A percentile compares a stretch with the other conserved stretches of the same genome.
Conservation (phyloP, 2,797 vertebrate species). For the Ara ararauna region DNA sequence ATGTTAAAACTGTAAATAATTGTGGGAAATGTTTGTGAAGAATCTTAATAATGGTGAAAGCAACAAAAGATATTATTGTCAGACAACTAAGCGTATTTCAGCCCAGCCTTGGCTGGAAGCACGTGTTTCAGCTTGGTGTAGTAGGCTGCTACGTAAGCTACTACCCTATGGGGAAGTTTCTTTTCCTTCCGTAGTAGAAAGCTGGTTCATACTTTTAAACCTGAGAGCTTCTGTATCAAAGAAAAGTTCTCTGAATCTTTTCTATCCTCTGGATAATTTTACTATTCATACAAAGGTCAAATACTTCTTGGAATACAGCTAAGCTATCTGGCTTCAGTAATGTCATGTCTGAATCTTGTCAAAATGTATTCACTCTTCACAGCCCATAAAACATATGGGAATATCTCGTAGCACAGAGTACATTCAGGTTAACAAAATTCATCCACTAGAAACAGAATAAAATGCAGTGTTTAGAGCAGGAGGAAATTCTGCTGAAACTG, state of each 20-base stretch:
- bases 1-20: neutral
- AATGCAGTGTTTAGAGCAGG: neutral
- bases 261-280: neutral
- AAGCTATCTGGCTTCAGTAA: neutral
- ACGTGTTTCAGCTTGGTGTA: neutral
- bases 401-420: neutral
- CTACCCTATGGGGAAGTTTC: neutral
- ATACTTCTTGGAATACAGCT: neutral
- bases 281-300: neutral
- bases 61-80: neutral
- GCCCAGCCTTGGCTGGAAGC: neutral
- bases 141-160: neutral
- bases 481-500: neutral
- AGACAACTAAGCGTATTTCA: neutral
- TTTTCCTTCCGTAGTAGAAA: neutral
- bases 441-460: neutral
- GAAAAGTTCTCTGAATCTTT: neutral
- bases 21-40: neutral
- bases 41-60: neutral
- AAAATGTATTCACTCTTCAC: neutral
- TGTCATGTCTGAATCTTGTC: neutral
- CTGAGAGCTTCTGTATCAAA: neutral
- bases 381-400: neutral
- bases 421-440: neutral
- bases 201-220: neutral